Evolutionary conservation across 2,797 vertebrate species (phyloP), one percentile per base, ranked within the genome.

Genomic region (Dendrocincla fuliginosa): DNA sequence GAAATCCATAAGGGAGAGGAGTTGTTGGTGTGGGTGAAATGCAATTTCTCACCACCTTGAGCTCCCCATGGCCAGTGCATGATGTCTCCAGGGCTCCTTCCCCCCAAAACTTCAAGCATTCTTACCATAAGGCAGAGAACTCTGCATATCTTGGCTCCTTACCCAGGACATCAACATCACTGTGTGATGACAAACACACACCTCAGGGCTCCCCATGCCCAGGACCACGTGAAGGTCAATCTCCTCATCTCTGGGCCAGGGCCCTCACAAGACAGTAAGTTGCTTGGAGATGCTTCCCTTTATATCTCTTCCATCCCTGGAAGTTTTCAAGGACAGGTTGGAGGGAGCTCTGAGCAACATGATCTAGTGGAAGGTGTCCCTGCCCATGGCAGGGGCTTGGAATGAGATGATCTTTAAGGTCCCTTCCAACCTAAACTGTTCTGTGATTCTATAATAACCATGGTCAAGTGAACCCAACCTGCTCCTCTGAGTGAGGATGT

Each of bases 31-130:
- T 46, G 18, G 11, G 33, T n/a, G 28, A 78, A 71, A 60, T 3
- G 10, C 13, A 30, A 4, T 10, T 74, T 44, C 17, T 65, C 10
- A 3, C 15, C 39, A 44, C n/a, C 6, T 27, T 25, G 50, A 70
- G 27, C 20, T 46, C 18, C 18, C 9, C 6, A 2, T 5, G 16
- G 30, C 28, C 33, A 23, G n/a, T 0, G 0, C 6, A 1, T 0
- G 14, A 42, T 24, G 35, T 11, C 18, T 13, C 7, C 9, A 8
- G 8, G 3, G 16, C 41, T 68, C 30, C 30, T 37, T 46, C 5
- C 7, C 32, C 17, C 41, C 28, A 55, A 19, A 30, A 50, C 32
- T 30, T 59, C 5, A 18, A 63, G 19, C 49, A 52, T 19, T 60
- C 65, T 86, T 3, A 46, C 24, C n/a, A 18, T 15, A 13, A 44